Percentiles rank a stretch among this genome's conserved stretches.
Evolutionary conservation across 2,888 invertebrate genomes (phyloP).

Genomic region (Marasmarcha lunaedactyla): DNA sequence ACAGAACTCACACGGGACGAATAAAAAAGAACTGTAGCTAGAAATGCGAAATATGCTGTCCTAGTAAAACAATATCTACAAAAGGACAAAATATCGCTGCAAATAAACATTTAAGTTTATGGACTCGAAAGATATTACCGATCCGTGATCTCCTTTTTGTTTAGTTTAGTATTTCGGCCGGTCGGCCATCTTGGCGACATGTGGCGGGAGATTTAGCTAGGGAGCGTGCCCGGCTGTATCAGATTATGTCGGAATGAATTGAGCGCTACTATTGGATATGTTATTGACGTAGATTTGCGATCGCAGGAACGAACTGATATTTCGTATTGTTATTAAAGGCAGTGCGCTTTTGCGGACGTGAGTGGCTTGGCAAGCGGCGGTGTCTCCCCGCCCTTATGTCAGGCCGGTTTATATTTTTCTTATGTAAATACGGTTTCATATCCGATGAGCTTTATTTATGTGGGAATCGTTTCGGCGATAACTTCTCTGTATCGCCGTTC

Average conservation of each 20-base stretch:
- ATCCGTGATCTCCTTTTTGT: conserved; percentile 70
- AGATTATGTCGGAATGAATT: conserved; percentile 70
- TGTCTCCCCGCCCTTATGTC: conserved; percentile 56
- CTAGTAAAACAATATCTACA: conserved; percentile 62
- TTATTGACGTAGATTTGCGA: conserved; percentile 71
- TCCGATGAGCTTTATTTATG: conserved; percentile 71
- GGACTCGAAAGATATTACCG: conserved; percentile 70
- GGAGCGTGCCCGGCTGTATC: conserved; percentile 67
- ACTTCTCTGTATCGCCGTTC: conserved; percentile 56
- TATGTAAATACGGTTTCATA: conserved; percentile 69
- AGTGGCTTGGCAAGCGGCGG: conserved; percentile 34
- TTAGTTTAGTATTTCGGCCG: conserved; percentile 59
- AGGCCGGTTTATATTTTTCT: conserved; percentile 70
- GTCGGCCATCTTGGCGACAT: conserved; percentile 70
- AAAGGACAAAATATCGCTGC: conserved; percentile 68
- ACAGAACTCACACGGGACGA: no score
- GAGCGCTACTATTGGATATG: conserved; percentile 69
- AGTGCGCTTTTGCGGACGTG: conserved; percentile 53
- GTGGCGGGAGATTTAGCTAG: conserved; percentile 69
- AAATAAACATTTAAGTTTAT: conserved; percentile 71
- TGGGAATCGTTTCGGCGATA: conserved; percentile 69
- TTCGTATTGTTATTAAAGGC: conserved; percentile 70
- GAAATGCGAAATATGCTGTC: conserved; percentile 25
- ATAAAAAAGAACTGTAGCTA: no score
- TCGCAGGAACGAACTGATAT: conserved; percentile 70